A percentile compares a stretch with the other conserved stretches of the same genome.
phyloP scores from a whole-genome alignment of 2,113 vertebrate genomes.

The Brienomyrus brachyistius region DNA sequence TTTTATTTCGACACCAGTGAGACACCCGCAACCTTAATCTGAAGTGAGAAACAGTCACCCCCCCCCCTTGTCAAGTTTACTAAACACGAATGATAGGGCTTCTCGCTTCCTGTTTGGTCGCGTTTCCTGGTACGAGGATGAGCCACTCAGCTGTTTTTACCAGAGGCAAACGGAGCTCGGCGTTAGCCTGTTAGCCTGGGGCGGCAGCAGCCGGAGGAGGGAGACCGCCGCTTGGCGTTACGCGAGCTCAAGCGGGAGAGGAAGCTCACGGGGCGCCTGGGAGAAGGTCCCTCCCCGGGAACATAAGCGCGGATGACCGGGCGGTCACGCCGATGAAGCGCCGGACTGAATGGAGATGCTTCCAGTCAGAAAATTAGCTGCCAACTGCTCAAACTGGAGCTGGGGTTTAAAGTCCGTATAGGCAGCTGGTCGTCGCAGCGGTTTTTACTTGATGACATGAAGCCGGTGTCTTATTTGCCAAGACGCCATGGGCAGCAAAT shows the following conservation, averaged over 20 bases:
- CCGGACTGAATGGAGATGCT: constrained; percentile 1
- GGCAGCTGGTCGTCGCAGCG: constrained; percentile 19
- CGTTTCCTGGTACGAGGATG: constrained; percentile 18
- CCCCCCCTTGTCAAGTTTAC: neutral
- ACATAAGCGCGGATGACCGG: neutral
- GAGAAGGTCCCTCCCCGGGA: neutral
- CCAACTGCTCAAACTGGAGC: constrained; percentile 9
- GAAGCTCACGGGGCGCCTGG: neutral
- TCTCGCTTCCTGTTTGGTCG: constrained; percentile 16
- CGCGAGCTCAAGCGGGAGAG: neutral
- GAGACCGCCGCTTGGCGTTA: neutral
- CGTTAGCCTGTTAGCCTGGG: constrained; percentile 2
- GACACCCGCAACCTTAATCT: neutral
- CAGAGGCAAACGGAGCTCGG: neutral
- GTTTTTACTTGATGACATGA: constrained; percentile 14
- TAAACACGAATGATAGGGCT: neutral
- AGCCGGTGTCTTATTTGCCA: neutral
- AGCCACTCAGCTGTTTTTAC: constrained; percentile 22
- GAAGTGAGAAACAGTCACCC: neutral
- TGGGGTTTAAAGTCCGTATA: constrained; percentile 18
- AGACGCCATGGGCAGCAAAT: neutral
- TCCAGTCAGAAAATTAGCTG: constrained; percentile 4
- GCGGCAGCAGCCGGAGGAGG: neutral
- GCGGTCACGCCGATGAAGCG: neutral
- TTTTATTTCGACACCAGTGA: neutral